Base-by-base conservation (phyloP, 2,888 invertebrate species). In the Apamea epomidion region DNA sequence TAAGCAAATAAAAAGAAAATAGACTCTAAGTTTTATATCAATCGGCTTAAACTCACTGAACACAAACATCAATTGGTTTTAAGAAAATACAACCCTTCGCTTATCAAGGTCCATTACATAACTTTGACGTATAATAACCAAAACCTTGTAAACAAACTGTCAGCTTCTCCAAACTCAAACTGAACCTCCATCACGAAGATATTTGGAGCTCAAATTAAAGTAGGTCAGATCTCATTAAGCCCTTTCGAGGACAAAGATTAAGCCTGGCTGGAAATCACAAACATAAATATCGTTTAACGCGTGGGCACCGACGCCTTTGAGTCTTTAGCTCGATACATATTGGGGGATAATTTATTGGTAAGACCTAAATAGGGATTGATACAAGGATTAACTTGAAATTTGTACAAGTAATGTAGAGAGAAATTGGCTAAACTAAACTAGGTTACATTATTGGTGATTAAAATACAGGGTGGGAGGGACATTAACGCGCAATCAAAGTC, bases 241-340 rank as follows among this genome's bases (percentile, higher is more conserved):
- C 88, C 71, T 81, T 88, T 85, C 82, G 76, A 81, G 83, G 86
- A 89, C 82, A 87, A 84, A 84, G 83, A 89, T 89, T 88, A 86
- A 84, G 74, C 76, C 76, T 68, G 70, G 37, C 73, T 88, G 81
- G 51, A 79, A 85, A 88, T 81, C 83, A 81, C 70, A 82, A 81
- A 81, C 80, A 84, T 88, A 88, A 88, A 88, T 86, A 88, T 67
- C 64, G 68, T 65, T 79, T 76, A 84, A 74, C 67, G 75, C 37
- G 32, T 65, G 16, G 58, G 58, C 69, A 42, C 54, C n/a, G 5
- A 67, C 60, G 68, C 58, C 37, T 74, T 45, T 71, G 74, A 74
- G 68, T 60, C 37, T 68, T 76, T 51, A 64, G n/a, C 58, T 60
- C 65, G 65, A 74, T 81, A 81, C 65, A 54, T 84, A 81, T 58